Percentiles rank a stretch among this genome's conserved stretches.
These are phyloP conservation scores for Heterodera filipjevi DNA, from an alignment of 2,888 invertebrate genomes.

Conservation along the genomic window DNA sequence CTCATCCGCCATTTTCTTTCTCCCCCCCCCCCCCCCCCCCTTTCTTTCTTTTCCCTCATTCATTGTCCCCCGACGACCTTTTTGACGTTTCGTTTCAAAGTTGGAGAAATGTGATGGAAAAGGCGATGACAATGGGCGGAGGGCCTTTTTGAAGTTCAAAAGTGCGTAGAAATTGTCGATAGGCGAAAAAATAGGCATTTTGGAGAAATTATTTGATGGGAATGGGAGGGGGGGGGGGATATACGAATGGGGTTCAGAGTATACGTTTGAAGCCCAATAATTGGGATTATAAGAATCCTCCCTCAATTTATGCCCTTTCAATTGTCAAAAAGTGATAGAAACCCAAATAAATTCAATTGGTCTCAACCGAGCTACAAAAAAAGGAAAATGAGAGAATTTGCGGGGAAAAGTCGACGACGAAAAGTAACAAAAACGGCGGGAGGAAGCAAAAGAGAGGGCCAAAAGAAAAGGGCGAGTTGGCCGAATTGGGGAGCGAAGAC, in stretches of 20 bases:
- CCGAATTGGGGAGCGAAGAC: slow-evolving; percentile 10
- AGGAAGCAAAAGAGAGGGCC: background rate
- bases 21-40: background rate
- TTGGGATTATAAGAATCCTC: too few species aligned
- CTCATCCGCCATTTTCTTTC: background rate
- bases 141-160: slow-evolving; percentile 2
- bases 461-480: slow-evolving; percentile 12
- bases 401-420: too few species aligned
- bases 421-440: background rate
- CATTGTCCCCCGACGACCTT: background rate
- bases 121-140: background rate
- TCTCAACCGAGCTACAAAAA: too few species aligned
- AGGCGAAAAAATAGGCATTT: background rate
- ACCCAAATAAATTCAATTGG: too few species aligned
- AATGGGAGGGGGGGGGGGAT: slow-evolving; percentile 1
- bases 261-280: too few species aligned
- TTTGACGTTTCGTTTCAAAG: background rate
- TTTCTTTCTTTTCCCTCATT: background rate
- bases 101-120: background rate
- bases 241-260: too few species aligned
- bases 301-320: too few species aligned
- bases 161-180: background rate
- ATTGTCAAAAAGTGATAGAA: too few species aligned
- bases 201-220: slow-evolving; percentile 8
- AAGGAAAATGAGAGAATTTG: too few species aligned